A percentile compares a stretch with the other conserved stretches of the same genome.
phyloP scores from a whole-genome alignment of 2,113 vertebrate genomes.

The Odobenus rosmarus region DNA sequence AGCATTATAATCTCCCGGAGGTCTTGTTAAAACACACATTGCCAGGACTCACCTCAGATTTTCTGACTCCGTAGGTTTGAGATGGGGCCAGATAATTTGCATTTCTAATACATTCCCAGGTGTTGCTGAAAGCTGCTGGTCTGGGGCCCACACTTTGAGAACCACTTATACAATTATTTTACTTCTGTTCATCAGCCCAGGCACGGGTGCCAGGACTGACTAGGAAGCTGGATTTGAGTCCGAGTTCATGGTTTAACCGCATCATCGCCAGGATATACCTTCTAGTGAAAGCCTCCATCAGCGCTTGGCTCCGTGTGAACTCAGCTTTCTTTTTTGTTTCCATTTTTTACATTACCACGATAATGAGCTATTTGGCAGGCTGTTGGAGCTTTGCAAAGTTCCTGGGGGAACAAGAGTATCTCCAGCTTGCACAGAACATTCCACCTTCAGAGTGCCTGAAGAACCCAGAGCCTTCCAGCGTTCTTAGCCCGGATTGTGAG shows the following conservation, averaged over 20 bases:
- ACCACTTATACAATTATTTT: neutral
- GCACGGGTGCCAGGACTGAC: rapidly evolving
- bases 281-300: neutral
- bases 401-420: neutral
- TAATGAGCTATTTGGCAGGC: neutral
- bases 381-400: neutral
- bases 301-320: neutral
- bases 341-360: neutral
- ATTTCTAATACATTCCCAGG: neutral
- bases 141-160: neutral
- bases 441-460: neutral
- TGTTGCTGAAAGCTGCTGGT: neutral
- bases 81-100: neutral
- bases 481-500: neutral
- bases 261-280: neutral
- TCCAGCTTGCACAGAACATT: neutral
- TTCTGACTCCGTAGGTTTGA: neutral
- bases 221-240: neutral
- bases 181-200: neutral
- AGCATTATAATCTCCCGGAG: neutral
- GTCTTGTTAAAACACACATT: neutral
- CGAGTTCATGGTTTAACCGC: neutral
- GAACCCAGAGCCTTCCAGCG: neutral
- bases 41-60: neutral
- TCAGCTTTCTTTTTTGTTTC: neutral